phyloP scores from a whole-genome alignment of 2,797 vertebrate species.

The Chaetophractus vellerosus region DNA sequence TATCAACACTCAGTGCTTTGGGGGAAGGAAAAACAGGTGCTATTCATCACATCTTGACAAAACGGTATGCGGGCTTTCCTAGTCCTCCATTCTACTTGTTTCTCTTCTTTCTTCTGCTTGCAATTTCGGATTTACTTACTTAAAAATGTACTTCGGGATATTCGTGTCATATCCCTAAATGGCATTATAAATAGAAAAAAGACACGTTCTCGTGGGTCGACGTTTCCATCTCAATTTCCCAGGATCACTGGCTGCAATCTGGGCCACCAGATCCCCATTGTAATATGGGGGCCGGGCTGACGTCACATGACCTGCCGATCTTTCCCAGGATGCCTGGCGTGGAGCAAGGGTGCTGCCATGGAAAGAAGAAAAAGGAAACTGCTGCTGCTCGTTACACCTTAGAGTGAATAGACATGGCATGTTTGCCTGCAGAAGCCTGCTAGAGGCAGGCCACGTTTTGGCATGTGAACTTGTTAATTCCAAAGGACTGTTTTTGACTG shows the following conservation, averaged over 20 bases:
- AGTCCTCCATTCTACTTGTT: background rate
- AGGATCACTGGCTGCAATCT: background rate
- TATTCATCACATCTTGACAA: background rate
- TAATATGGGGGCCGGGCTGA: background rate
- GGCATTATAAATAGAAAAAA: background rate
- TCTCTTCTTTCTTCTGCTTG: background rate
- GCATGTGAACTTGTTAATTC: background rate
- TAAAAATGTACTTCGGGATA: background rate
- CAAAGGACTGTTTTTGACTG: conserved; percentile 50
- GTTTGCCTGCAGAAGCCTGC: background rate
- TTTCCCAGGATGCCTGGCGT: background rate
- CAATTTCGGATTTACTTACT: background rate
- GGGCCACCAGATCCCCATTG: background rate
- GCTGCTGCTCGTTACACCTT: background rate
- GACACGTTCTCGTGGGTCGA: background rate
- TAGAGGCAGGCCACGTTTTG: conserved; percentile 28
- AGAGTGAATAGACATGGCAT: background rate
- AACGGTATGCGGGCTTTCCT: background rate
- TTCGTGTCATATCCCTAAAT: background rate
- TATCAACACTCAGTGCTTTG: conserved; percentile 5
- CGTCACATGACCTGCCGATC: conserved; percentile 1
- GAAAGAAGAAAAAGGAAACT: background rate
- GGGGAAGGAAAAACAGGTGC: background rate
- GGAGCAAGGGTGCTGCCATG: background rate
- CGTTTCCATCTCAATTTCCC: background rate